Evolutionary conservation across 2,797 vertebrate genomes (phyloP).

Genomic region (Pseudomugil gertrudae): DNA sequence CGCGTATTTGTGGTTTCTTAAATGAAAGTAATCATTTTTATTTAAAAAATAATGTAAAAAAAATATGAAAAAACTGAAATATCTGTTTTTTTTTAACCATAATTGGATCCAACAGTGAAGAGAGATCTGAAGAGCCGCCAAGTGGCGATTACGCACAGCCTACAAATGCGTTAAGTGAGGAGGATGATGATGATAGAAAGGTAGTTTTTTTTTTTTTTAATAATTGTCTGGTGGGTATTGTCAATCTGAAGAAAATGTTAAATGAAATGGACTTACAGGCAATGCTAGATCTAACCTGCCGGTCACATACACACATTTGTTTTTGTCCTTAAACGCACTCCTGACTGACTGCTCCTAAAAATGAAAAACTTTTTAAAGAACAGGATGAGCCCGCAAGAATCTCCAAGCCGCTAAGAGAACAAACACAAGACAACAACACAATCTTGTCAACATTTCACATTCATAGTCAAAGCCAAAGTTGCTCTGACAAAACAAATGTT

Average conservation of each 20-base stretch:
- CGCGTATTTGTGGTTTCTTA: background rate
- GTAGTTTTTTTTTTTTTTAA: background rate
- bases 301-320: background rate
- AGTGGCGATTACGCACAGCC: background rate
- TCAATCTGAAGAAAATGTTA: background rate
- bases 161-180: background rate
- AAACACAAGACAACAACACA: conserved; percentile 22
- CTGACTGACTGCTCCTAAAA: conserved; percentile 4
- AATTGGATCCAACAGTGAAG: background rate
- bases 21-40: background rate
- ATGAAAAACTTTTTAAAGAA: background rate
- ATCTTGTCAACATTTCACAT: conserved; percentile 26
- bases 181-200: background rate
- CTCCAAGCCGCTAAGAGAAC: conserved; percentile 9
- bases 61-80: background rate
- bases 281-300: background rate
- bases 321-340: background rate
- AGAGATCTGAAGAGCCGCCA: background rate
- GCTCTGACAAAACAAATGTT: conserved; percentile 38
- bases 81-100: background rate
- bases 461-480: background rate
- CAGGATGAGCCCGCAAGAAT: background rate
- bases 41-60: background rate
- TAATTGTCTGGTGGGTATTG: background rate
- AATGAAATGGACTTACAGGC: background rate